These are phyloP conservation scores for Sphaeramia orbicularis DNA, from an alignment of 2,797 vertebrate species.

Conservation along the genomic window DNA sequence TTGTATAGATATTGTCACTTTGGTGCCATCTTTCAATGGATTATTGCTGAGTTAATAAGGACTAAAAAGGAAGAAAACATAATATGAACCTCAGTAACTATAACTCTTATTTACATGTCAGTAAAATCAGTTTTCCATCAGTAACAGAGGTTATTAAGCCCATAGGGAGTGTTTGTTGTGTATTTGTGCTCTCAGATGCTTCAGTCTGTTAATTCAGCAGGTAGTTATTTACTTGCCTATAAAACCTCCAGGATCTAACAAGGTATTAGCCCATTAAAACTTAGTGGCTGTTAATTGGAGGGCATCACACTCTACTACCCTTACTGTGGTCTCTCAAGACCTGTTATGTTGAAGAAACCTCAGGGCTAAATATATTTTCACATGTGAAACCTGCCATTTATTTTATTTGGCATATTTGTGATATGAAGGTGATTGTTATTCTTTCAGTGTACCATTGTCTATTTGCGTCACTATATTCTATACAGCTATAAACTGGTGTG, in stretches of 20 bases:
- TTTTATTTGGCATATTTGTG: too few relatives aligned
- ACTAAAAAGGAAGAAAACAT: too few relatives aligned
- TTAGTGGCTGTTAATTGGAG: slow-evolving; percentile 48
- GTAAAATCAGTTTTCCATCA: not conserved
- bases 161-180: not conserved
- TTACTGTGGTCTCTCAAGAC: not conserved
- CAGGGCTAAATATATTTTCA: not conserved
- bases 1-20: too few relatives aligned
- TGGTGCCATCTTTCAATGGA: too few relatives aligned
- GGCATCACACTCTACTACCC: slow-evolving; percentile 6
- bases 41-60: too few relatives aligned
- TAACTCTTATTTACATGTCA: not conserved
- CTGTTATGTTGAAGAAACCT: not conserved
- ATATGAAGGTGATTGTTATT: not conserved
- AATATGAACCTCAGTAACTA: too few relatives aligned
- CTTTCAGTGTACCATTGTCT: not conserved
- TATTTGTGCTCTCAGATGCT: not conserved
- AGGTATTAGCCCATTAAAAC: slow-evolving; percentile 45
- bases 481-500: too few relatives aligned
- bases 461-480: not conserved
- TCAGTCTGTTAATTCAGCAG: slow-evolving; percentile 11
- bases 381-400: not conserved
- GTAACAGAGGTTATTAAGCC: not conserved
- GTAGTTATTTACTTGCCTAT: slow-evolving; percentile 38
- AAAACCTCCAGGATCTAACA: slow-evolving; percentile 45